phyloP scores from a whole-genome alignment of 2,888 invertebrate species.

The Drosophila pegasa region DNA sequence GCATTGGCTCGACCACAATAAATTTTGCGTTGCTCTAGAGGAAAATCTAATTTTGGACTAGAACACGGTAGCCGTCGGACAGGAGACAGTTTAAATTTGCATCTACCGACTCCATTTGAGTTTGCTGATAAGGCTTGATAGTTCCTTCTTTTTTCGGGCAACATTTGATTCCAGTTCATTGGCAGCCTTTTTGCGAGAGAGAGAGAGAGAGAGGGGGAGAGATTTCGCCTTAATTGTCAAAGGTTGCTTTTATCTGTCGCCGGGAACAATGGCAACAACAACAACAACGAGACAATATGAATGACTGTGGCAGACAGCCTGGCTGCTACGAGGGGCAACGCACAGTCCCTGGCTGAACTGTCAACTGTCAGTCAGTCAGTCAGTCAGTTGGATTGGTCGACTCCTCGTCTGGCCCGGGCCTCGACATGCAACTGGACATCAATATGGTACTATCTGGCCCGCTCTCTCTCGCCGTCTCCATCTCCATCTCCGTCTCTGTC shows the following conservation, averaged over 20 bases:
- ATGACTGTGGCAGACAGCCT: conserved; percentile 67
- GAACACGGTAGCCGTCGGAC: conserved; percentile 14
- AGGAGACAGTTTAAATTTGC: conserved; percentile 3
- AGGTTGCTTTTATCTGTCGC: conserved; percentile 64
- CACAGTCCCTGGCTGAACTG: conserved; percentile 65
- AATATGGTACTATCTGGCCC: conserved; percentile 60
- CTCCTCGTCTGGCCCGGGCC: conserved; percentile 38
- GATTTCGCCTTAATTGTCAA: conserved; percentile 77
- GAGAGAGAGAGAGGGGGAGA: no score
- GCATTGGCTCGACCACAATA: conserved; percentile 57
- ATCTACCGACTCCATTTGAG: not conserved
- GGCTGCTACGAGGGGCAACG: conserved; percentile 52
- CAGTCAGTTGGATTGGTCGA: conserved; percentile 41
- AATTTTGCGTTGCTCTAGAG: conserved; percentile 36
- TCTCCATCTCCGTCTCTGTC: not conserved
- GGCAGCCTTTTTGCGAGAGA: no score
- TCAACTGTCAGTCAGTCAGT: conserved; percentile 74
- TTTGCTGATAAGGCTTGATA: conserved; percentile 41
- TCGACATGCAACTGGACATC: conserved; percentile 58
- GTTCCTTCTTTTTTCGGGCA: conserved; percentile 1
- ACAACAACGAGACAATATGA: conserved; percentile 36
- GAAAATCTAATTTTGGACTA: conserved; percentile 47
- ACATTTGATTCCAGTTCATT: no score
- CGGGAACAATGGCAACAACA: conserved; percentile 32
- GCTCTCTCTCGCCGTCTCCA: conserved; percentile 6